Evolutionary conservation across 30 jellyfish, hydroid and myxozoan species (phyloP).

Genomic region (Aurelia aurita complex sp. Pacific): DNA sequence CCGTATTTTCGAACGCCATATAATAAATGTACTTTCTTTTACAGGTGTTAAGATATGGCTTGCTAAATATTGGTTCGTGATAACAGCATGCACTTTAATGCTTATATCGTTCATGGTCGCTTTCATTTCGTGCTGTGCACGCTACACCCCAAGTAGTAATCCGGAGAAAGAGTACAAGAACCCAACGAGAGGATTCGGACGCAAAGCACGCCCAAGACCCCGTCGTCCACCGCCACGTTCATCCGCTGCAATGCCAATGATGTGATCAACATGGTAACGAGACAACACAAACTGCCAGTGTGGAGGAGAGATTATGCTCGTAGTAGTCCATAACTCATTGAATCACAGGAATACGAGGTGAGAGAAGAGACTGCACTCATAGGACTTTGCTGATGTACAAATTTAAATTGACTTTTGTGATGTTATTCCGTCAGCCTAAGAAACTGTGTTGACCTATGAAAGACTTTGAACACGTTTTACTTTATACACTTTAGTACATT

Average conservation of each 20-base stretch:
- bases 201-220: conserved; percentile 38
- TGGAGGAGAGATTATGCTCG: too few relatives aligned
- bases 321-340: too few relatives aligned
- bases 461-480: too few relatives aligned
- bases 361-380: too few relatives aligned
- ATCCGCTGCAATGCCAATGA: conserved; percentile 57
- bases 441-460: too few relatives aligned
- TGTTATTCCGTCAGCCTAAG: too few relatives aligned
- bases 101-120: conserved; percentile 91
- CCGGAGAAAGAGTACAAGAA: conserved; percentile 74
- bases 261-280: conserved; percentile 1
- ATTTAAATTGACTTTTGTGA: too few relatives aligned
- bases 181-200: conserved; percentile 71
- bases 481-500: too few relatives aligned
- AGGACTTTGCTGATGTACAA: too few relatives aligned
- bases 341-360: too few relatives aligned
- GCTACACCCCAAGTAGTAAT: conserved; percentile 92
- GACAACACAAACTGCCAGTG: too few relatives aligned
- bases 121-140: conserved; percentile 84
- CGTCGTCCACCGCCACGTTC: conserved; percentile 55
- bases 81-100: conserved; percentile 77
- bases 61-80: conserved; percentile 94
- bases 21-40: not conserved
- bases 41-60: conserved; percentile 92
- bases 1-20: too few relatives aligned